Evolutionary conservation across 2,888 invertebrate species (phyloP), one percentile per base, ranked within the genome.

Genomic region (Chouioia cunea): DNA sequence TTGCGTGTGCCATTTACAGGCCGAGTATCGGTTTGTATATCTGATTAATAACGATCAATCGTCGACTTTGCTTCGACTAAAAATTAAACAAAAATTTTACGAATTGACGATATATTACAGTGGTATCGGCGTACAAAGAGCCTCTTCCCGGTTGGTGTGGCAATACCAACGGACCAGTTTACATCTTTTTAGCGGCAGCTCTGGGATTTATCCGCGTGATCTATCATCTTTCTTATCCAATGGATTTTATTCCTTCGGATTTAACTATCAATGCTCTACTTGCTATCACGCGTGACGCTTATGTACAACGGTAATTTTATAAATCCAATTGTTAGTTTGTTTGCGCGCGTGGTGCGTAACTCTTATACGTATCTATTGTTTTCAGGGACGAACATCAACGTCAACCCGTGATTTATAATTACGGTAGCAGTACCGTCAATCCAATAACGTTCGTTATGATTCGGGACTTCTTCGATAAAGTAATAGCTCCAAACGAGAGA

Each of bases 381-480:
- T 44, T 14, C 22, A 77, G 76, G 63, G 76, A 71, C 65, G 22
- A 65, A 8, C 59, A 65, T 0, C 65, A 71, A 78, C 36, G 36
- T 1, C 79, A 83, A 80, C 77, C 86, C 73, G 87, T 90, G 0
- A 90, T 96, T 56, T 96, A 93, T 86, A 97, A 97, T 87, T 94
- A 92, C 83, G 93, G 95, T 1, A 93, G 95, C 0, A 93, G 94
- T 0, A 87, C 88, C 1, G 89, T 93, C 74, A 96, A 96, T 82
- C 74, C 75, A 20, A 54, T 76, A 1, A 67, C 60, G 0, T 8
- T 71, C 0, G 22, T 44, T n/a, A 27, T 75, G 12, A 63, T 66
- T n/a, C 2, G 46, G 0, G 10, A 20, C 2, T 1, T 36, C 1
- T 36, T 36, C 36, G 18, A 72, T 2, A 50, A 66, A 52, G 68